Evolutionary conservation across 2,888 invertebrate species (phyloP).

Genomic region (Phalera bucephala): DNA sequence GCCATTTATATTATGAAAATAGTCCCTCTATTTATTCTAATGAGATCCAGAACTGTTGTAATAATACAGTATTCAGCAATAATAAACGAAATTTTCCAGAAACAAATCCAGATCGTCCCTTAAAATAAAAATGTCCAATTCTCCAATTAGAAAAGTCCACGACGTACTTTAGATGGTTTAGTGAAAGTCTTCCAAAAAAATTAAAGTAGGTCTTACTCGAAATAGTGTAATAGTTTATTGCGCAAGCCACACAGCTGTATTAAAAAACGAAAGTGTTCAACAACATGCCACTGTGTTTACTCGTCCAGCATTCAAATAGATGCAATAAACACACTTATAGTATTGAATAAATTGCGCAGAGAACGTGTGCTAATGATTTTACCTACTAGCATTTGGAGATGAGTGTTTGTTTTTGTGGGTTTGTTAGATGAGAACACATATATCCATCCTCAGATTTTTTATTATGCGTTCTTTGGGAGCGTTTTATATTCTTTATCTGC

Average conservation of each 20-base stretch:
- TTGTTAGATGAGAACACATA: constrained; percentile 1
- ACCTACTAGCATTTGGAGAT: constrained; percentile 4
- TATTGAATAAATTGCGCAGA: constrained; percentile 15
- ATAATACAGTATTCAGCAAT: too few species aligned
- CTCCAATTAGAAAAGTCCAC: constrained; percentile 24
- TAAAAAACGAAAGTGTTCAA: constrained; percentile 21
- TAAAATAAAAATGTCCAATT: too few species aligned
- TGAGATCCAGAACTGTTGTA: too few species aligned
- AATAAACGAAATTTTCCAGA: too few species aligned
- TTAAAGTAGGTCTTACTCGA: constrained; percentile 15
- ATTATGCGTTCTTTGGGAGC: background rate
- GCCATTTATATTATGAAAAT: too few species aligned
- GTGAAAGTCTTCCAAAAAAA: constrained; percentile 26
- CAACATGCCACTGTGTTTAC: constrained; percentile 3
- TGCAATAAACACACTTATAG: constrained; percentile 1
- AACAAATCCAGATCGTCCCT: too few species aligned
- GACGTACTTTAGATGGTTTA: constrained; percentile 1
- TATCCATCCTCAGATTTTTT: background rate
- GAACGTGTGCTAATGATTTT: constrained; percentile 4
- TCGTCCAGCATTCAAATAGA: constrained; percentile 10
- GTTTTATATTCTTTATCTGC: background rate
- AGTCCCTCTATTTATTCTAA: too few species aligned
- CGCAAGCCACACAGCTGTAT: constrained; percentile 19
- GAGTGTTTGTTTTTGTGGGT: constrained; percentile 5
- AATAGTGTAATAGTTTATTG: constrained; percentile 17